Percentiles rank a stretch among this genome's conserved stretches.
These are phyloP conservation scores for Rotaria socialis DNA, from an alignment of 2,888 invertebrate genomes.

Conservation along the genomic window DNA sequence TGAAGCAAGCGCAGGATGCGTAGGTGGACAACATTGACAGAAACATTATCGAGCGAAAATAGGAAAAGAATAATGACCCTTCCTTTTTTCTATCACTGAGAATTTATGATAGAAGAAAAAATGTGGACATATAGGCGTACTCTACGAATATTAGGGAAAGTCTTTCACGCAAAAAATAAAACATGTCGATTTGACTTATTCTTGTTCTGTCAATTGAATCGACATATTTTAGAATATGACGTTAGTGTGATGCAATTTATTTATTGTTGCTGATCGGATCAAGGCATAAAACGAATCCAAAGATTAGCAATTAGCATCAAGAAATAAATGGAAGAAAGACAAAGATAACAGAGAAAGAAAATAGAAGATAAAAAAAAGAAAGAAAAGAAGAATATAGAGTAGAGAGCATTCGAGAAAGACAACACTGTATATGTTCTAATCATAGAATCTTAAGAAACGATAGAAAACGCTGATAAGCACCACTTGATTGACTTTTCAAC, in stretches of 20 bases:
- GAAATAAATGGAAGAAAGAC: background rate
- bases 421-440: background rate
- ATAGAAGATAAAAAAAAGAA: background rate
- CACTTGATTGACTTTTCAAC: background rate
- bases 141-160: background rate
- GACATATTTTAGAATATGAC: background rate
- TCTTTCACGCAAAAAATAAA: background rate
- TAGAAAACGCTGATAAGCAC: background rate
- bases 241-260: background rate
- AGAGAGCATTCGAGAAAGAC: background rate
- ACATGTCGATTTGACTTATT: background rate
- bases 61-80: background rate
- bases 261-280: background rate
- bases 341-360: background rate
- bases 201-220: background rate
- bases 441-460: background rate
- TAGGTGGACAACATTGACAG: background rate
- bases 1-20: background rate
- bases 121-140: background rate
- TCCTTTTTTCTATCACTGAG: background rate
- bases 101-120: background rate
- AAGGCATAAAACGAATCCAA: background rate
- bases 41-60: background rate
- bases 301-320: background rate
- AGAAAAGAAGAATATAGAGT: background rate